Evolutionary conservation across 2,113 vertebrate genomes (phyloP).

Genomic region (Genyomyrus donnyi): DNA sequence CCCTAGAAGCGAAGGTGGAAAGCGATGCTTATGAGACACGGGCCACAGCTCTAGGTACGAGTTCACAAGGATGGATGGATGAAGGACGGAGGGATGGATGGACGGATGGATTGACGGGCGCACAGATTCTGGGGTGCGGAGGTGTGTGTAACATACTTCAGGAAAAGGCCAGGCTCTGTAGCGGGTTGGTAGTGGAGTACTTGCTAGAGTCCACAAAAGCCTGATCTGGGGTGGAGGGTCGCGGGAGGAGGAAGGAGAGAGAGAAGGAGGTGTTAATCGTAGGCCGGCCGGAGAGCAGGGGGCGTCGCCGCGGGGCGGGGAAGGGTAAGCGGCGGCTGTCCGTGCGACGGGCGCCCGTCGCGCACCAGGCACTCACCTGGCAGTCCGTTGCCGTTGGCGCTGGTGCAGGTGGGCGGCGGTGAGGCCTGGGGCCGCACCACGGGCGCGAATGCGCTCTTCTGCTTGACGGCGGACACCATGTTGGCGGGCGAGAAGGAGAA

Average conservation of each 20-base stretch:
- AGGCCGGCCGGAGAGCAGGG: neutral
- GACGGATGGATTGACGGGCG: neutral
- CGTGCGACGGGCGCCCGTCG: neutral
- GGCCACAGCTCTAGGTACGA: neutral
- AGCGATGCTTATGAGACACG: neutral
- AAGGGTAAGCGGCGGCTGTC: neutral
- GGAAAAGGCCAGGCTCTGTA: constrained; percentile 90
- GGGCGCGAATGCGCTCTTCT: constrained; percentile 96
- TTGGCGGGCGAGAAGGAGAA: constrained; percentile 99
- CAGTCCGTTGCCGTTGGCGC: constrained; percentile 91
- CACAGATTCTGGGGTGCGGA: neutral
- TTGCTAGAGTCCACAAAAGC: constrained; percentile 94
- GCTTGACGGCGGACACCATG: constrained; percentile 98
- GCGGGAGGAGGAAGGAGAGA: constrained; percentile 25
- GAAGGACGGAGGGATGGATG: neutral
- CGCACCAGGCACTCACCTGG: constrained; percentile 71
- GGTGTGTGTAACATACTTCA: constrained; percentile 77
- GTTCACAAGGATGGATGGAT: neutral
- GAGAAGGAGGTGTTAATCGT: constrained; percentile 30
- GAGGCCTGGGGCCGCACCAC: constrained; percentile 93
- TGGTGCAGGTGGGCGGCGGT: constrained; percentile 93
- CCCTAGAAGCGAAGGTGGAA: neutral
- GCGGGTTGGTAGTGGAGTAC: constrained; percentile 84
- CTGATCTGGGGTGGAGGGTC: constrained; percentile 73
- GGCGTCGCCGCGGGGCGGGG: neutral